Evolutionary conservation across 1,140 invertebrate genomes (phyloP), one percentile per base, ranked within the genome.

Genomic region (Drosophila obscura): DNA sequence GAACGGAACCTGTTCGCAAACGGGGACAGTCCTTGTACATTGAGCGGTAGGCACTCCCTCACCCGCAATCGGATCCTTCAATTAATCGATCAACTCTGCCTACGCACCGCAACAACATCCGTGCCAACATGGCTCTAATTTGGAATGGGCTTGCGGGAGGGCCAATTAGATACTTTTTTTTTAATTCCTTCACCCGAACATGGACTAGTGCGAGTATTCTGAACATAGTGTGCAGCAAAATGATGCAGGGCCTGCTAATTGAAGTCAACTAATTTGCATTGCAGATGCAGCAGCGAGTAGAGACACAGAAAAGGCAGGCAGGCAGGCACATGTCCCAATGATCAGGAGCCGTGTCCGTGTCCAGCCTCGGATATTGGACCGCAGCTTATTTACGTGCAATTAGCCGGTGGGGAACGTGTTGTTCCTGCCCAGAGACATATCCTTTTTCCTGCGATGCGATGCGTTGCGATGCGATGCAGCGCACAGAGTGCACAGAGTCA

Each of bases 241-340:
- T 77, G 64, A 77, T 77, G 57, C 73, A 77, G 41, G 68, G 73
- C 57, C 69, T 64, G 69, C 46, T 74, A 74, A 74, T 73, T 74
- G 69, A 74, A 74, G 71, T 73, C 71, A 77, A 68, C 73, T 77
- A 77, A 77, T 77, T 77, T 77, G 73, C 73, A 76, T 77, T 76
- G 73, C 69, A 74, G 53, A 53, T 68, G 41, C 35, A 8, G 4
- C 22, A 24, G 22, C 35, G 11, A 39, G 45, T 55, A 24, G 49
- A 16, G 53, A 69, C 68, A 59, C 65, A 60, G 59, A 78, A 78
- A 61, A 67, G 61, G 67, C 61, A 62, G 67, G 62, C 22, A 24
- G 22, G 22, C 22, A 24, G 26, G 8, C 35, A 60, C 50, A 48
- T 58, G 50, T 15, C 49, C 15, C 49, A 26, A 39, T 39, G 35